phyloP scores from a whole-genome alignment of 2,888 invertebrate species.

The Napeogenes inachia region DNA sequence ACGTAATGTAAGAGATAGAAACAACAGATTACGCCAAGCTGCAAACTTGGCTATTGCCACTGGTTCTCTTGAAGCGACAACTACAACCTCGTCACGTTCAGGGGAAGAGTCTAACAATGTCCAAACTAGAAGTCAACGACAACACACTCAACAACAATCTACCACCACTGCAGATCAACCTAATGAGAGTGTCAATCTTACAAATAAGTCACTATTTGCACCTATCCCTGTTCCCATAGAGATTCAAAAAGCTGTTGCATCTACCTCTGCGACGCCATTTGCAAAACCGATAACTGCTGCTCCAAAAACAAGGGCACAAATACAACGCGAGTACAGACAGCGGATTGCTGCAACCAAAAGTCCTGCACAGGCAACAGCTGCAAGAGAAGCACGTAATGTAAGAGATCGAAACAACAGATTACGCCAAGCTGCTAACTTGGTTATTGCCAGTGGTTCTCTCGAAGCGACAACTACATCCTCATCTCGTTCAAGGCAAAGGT shows the following conservation, averaged over 20 bases:
- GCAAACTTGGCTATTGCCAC: too few species aligned
- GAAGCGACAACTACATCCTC: conserved; percentile 32
- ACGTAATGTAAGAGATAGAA: too few species aligned
- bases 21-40: too few species aligned
- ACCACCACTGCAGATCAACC: too few species aligned
- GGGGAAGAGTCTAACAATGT: too few species aligned
- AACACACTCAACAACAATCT: too few species aligned
- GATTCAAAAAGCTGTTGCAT: conserved; percentile 23
- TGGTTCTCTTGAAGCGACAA: too few species aligned
- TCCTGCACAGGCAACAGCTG: conserved; percentile 35
- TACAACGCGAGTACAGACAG: conserved; percentile 42
- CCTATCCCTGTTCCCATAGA: conserved; percentile 16
- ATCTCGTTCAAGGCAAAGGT: conserved; percentile 23
- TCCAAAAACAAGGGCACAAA: conserved; percentile 33
- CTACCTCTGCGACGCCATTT: conserved; percentile 27
- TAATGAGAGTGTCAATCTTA: conserved; percentile 22
- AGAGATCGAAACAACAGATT: conserved; percentile 37
- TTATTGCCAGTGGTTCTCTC: conserved; percentile 30
- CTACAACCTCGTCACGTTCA: too few species aligned
- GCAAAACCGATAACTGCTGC: conserved; percentile 20
- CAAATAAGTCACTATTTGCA: conserved; percentile 24
- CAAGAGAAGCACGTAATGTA: conserved; percentile 31
- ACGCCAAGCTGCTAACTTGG: conserved; percentile 38
- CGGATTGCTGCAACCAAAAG: conserved; percentile 40
- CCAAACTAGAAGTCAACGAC: too few species aligned